These are phyloP conservation scores for Tenualosa thibaudeaui DNA, from an alignment of 2,797 vertebrate species.

Conservation along the genomic window DNA sequence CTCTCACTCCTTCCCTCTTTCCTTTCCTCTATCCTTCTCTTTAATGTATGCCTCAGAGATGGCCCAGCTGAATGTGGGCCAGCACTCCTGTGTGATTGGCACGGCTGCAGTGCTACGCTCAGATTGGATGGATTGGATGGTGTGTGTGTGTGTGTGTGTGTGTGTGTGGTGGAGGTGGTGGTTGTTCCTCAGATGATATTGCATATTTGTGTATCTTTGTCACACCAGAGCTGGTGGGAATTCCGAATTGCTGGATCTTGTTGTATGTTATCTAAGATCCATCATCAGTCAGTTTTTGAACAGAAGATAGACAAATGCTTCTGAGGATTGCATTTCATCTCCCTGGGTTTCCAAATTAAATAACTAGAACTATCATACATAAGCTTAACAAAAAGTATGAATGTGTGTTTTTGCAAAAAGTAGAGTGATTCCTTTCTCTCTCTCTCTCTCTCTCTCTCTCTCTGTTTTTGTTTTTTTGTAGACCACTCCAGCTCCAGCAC, in stretches of 20 bases:
- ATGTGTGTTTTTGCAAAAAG: too few relatives aligned
- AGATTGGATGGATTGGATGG: not conserved
- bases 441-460: not conserved
- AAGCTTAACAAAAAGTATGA: too few relatives aligned
- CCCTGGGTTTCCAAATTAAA: too few relatives aligned
- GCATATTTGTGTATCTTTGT: not conserved
- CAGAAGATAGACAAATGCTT: not conserved
- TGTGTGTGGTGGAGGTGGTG: not conserved
- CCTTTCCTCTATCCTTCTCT: not conserved
- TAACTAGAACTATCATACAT: too few relatives aligned
- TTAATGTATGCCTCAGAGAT: not conserved
- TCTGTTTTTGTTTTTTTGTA: slow-evolving; percentile 51
- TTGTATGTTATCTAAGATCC: not conserved
- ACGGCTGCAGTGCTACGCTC: not conserved
- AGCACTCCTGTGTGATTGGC: not conserved
- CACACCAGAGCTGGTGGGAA: not conserved
- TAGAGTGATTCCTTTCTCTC: too few relatives aligned
- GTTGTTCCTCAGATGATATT: too few relatives aligned
- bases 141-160: not conserved
- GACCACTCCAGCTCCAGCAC: slow-evolving; percentile 91
- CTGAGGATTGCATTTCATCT: too few relatives aligned
- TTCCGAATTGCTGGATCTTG: not conserved
- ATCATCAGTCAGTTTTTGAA: not conserved
- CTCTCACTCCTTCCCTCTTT: not conserved
- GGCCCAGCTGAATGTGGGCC: slow-evolving; percentile 1